Evolutionary conservation across 2,888 invertebrate species (phyloP).

Genomic region (Stenurella melanura): DNA sequence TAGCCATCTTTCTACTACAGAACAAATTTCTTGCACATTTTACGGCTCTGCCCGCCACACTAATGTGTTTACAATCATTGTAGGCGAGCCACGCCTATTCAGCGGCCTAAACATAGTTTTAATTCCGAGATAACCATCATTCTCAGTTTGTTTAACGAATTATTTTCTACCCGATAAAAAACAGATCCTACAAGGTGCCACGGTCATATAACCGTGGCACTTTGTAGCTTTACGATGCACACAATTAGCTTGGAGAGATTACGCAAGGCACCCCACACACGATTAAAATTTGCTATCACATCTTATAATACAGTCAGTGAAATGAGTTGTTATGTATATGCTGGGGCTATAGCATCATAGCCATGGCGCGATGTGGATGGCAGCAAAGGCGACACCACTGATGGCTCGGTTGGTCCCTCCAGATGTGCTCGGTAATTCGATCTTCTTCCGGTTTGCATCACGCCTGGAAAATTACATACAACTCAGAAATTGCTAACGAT

Average conservation of each 20-base stretch:
- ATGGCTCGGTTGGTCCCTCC: slow-evolving; percentile 59
- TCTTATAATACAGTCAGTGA: not conserved
- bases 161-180: not conserved
- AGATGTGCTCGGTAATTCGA: slow-evolving; percentile 52
- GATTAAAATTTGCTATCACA: slow-evolving; percentile 30
- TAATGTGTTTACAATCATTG: too few relatives aligned
- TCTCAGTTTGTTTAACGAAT: not conserved
- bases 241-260: slow-evolving; percentile 1
- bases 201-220: not conserved
- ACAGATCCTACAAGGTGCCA: not conserved
- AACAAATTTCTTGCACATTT: too few relatives aligned
- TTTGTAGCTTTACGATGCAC: not conserved
- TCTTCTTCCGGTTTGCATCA: slow-evolving; percentile 75
- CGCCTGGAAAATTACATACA: slow-evolving; percentile 70
- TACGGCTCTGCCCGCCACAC: too few relatives aligned
- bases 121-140: not conserved
- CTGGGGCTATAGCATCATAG: slow-evolving; percentile 71
- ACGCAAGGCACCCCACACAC: slow-evolving; percentile 3
- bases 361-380: slow-evolving; percentile 69
- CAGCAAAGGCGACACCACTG: slow-evolving; percentile 69
- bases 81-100: not conserved
- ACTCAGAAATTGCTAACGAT: not conserved
- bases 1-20: too few relatives aligned
- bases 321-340: slow-evolving; percentile 41
- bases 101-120: not conserved